A percentile compares a stretch with the other conserved stretches of the same genome.
Conservation (phyloP, 2,888 invertebrate genomes). For the Galeruca laticollis region DNA sequence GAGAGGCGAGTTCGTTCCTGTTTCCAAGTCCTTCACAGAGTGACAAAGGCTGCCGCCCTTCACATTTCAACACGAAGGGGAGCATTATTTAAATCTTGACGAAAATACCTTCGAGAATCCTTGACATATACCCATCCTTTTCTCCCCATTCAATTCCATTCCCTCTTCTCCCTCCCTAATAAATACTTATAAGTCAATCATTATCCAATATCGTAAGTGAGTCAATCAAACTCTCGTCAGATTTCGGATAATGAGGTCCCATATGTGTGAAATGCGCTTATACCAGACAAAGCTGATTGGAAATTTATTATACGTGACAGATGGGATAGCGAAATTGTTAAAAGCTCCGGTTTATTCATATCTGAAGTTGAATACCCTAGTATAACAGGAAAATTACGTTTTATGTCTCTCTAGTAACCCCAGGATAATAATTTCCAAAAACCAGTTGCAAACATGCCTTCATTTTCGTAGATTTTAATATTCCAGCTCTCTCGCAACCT, state of each 20-base stretch:
- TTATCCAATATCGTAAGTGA: conserved; percentile 48
- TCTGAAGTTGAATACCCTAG: not conserved
- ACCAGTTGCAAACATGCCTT: conserved; percentile 19
- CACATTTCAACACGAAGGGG: conserved; percentile 47
- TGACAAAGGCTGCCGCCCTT: conserved; percentile 42
- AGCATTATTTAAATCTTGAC: conserved; percentile 58
- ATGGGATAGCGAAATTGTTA: too few relatives aligned
- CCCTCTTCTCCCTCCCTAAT: conserved; percentile 45
- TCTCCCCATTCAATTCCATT: conserved; percentile 35
- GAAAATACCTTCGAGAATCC: conserved; percentile 56
- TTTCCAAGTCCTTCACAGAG: conserved; percentile 18
- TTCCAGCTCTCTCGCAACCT: conserved; percentile 28
- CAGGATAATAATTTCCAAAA: conserved; percentile 2
- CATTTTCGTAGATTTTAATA: conserved; percentile 35
- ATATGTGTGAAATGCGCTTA: conserved; percentile 29
- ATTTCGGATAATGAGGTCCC: conserved; percentile 30
- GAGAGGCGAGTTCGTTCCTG: conserved; percentile 16
- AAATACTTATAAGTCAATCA: conserved; percentile 53
- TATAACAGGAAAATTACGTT: conserved; percentile 5
- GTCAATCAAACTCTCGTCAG: conserved; percentile 51
- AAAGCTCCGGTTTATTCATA: not conserved
- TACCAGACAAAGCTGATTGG: conserved; percentile 22
- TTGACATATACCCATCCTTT: conserved; percentile 43
- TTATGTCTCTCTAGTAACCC: conserved; percentile 7
- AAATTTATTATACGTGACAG: conserved; percentile 15